Evolutionary conservation across 2,797 vertebrate genomes (phyloP).

Genomic region (Bradypodion pumilum): DNA sequence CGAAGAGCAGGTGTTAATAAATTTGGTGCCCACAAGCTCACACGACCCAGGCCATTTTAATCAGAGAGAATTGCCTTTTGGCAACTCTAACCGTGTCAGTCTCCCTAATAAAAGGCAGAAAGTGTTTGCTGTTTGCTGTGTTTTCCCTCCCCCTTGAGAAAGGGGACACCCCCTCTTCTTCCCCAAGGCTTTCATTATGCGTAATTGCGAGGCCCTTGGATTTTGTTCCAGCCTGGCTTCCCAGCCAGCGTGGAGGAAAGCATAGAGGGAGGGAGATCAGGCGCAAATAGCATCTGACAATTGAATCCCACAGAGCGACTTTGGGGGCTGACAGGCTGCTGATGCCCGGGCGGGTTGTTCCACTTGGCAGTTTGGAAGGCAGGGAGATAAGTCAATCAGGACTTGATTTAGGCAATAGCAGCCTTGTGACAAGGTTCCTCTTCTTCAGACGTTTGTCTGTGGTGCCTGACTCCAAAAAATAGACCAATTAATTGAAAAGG

Average conservation of each 20-base stretch:
- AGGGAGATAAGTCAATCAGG: slow-evolving; percentile 53
- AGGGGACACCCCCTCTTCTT: neutral
- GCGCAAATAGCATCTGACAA: slow-evolving; percentile 2
- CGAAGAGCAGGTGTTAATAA: neutral
- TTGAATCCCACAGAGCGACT: neutral
- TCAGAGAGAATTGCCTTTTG: slow-evolving; percentile 57
- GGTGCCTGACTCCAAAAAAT: slow-evolving; percentile 55
- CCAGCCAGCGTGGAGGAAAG: slow-evolving; percentile 15
- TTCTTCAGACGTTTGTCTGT: slow-evolving; percentile 61
- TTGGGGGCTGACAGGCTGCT: neutral
- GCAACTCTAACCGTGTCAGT: slow-evolving; percentile 43
- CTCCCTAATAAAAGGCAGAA: slow-evolving; percentile 49
- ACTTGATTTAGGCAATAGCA: slow-evolving; percentile 49
- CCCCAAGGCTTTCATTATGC: slow-evolving; percentile 18
- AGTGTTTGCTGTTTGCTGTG: neutral
- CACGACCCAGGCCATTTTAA: neutral
- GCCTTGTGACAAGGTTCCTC: slow-evolving; percentile 53
- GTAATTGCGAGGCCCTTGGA: neutral
- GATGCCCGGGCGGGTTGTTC: neutral
- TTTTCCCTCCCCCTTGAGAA: neutral
- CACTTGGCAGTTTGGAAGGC: slow-evolving; percentile 26
- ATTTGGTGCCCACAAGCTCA: neutral
- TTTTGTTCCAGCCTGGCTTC: slow-evolving; percentile 34
- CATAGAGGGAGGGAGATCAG: neutral
- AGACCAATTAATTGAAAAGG: slow-evolving; percentile 66